Evolutionary conservation across 2,888 invertebrate genomes (phyloP).

Genomic region (Catocala fraxini): DNA sequence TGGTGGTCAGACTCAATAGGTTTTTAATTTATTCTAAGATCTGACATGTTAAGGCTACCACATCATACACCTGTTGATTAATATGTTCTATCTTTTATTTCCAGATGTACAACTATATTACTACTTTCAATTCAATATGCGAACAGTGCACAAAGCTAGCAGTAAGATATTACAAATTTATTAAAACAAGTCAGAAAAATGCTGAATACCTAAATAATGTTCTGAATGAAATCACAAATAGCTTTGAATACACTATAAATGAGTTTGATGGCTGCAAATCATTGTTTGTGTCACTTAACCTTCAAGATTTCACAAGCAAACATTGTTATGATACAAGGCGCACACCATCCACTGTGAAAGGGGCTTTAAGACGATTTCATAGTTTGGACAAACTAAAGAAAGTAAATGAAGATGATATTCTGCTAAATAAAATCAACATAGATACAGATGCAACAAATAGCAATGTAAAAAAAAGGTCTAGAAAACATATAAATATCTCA

Average conservation of each 20-base stretch:
- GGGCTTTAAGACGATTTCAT: constrained; percentile 56
- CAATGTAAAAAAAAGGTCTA: constrained; percentile 13
- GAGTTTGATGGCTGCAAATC: constrained; percentile 51
- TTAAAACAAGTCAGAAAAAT: constrained; percentile 58
- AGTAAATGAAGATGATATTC: constrained; percentile 30
- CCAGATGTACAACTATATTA: constrained; percentile 62
- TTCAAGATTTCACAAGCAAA: constrained; percentile 57
- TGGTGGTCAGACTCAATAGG: too few species aligned
- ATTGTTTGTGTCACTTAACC: constrained; percentile 64
- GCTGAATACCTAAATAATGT: constrained; percentile 53
- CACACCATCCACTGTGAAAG: constrained; percentile 31
- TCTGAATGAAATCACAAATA: constrained; percentile 55
- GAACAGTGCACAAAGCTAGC: constrained; percentile 59
- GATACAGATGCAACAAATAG: constrained; percentile 14
- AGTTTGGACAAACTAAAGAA: constrained; percentile 37
- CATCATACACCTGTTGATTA: too few species aligned
- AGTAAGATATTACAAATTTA: constrained; percentile 65
- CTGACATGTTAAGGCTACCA: too few species aligned
- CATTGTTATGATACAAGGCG: constrained; percentile 61
- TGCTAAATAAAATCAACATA: constrained; percentile 23
- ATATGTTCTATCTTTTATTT: constrained; percentile 38
- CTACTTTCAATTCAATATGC: constrained; percentile 63
- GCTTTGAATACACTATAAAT: constrained; percentile 50
- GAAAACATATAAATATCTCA: constrained; percentile 38
- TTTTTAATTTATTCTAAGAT: too few species aligned